These are phyloP conservation scores for Bursaphelenchus okinawaensis DNA, from an alignment of 2,888 invertebrate genomes.

Conservation along the genomic window DNA sequence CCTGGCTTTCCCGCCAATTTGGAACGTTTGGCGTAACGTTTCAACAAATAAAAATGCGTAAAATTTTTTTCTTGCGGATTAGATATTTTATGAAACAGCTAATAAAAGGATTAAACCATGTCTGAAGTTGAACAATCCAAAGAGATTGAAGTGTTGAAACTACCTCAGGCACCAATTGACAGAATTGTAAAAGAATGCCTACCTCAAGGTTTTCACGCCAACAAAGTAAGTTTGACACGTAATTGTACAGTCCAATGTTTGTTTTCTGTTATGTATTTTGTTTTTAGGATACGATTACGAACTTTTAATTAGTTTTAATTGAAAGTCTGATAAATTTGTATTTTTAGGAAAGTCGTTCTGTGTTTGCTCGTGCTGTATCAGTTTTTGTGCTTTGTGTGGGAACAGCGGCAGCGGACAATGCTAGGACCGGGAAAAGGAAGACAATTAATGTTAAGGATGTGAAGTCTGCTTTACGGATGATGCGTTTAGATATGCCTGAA, in stretches of 20 bases:
- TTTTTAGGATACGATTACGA: too few species aligned
- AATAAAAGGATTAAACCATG: background rate
- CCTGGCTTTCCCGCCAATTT: background rate
- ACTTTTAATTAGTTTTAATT: too few species aligned
- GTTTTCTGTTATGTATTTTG: background rate
- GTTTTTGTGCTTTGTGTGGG: slow-evolving; percentile 4
- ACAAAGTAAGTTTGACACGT: slow-evolving; percentile 17
- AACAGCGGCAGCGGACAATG: background rate
- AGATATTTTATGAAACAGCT: too few species aligned
- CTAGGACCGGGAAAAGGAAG: slow-evolving; percentile 3
- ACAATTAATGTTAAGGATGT: slow-evolving; percentile 4
- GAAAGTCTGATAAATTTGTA: too few species aligned
- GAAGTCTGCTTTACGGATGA: background rate
- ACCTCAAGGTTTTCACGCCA: slow-evolving; percentile 16
- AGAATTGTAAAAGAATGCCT: slow-evolving; percentile 25
- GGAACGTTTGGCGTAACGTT: background rate
- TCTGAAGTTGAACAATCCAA: background rate
- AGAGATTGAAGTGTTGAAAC: slow-evolving; percentile 9
- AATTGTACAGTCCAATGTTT: too few species aligned
- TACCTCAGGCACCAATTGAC: slow-evolving; percentile 25
- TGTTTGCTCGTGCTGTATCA: slow-evolving; percentile 6
- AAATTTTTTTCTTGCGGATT: background rate
- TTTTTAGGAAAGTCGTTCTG: slow-evolving; percentile 2
- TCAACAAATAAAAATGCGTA: background rate
- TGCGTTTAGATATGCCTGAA: slow-evolving; percentile 8